These are phyloP conservation scores for Ophthalmolycus amberensis DNA, from an alignment of 2,113 vertebrate species.

Conservation along the genomic window DNA sequence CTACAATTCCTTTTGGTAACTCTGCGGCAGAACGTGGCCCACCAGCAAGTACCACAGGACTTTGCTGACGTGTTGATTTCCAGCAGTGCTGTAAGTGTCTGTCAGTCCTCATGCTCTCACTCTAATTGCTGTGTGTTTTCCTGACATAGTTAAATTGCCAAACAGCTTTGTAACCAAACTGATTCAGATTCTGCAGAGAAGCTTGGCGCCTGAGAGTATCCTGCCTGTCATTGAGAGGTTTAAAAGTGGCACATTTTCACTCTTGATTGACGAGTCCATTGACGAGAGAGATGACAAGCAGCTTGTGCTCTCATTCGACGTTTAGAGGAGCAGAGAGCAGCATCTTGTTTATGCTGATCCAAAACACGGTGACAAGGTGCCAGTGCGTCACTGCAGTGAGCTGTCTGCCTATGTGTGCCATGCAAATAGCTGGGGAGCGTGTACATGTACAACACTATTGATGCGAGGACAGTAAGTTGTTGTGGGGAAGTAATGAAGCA, in stretches of 20 bases:
- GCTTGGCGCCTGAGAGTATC: conserved; percentile 17
- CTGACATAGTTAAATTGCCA: conserved; percentile 9
- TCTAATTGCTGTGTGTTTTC: too few relatives aligned
- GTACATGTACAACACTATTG: background rate
- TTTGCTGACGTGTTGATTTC: conserved; percentile 22
- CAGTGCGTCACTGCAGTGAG: conserved; percentile 6
- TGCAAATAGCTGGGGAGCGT: conserved; percentile 7
- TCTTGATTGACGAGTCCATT: conserved; percentile 57
- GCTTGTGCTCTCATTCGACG: conserved; percentile 40
- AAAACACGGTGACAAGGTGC: conserved; percentile 20
- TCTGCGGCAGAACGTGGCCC: background rate
- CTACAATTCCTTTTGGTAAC: background rate
- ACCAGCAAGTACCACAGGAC: background rate
- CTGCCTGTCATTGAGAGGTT: conserved; percentile 9
- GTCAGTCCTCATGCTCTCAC: too few relatives aligned
- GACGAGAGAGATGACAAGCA: conserved; percentile 48
- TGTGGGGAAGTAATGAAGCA: conserved; percentile 39
- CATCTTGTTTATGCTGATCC: conserved; percentile 52
- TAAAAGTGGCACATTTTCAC: conserved; percentile 38
- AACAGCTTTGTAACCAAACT: background rate
- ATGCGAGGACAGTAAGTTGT: conserved; percentile 24
- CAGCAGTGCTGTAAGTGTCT: too few relatives aligned
- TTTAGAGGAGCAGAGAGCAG: conserved; percentile 42
- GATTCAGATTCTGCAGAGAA: conserved; percentile 25
- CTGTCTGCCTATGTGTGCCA: conserved; percentile 19